A percentile compares a stretch with the other conserved stretches of the same genome.
phyloP scores from a whole-genome alignment of 2,888 invertebrate genomes.

The Rutpela maculata region DNA sequence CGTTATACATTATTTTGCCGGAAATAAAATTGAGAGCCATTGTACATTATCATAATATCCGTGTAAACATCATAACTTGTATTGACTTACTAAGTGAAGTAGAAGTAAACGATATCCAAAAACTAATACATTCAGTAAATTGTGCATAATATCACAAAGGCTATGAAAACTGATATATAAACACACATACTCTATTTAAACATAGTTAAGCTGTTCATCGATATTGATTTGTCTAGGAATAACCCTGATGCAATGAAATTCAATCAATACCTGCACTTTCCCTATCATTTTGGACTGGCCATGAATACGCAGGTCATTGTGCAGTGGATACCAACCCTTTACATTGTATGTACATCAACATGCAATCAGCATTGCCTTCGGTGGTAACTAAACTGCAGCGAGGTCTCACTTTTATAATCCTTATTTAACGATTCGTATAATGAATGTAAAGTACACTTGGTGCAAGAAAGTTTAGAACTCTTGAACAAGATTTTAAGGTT shows the following conservation, averaged over 20 bases:
- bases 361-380: conserved; percentile 47
- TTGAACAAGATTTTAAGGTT: too few species aligned
- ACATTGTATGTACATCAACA: conserved; percentile 56
- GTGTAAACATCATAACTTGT: too few species aligned
- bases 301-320: conserved; percentile 53
- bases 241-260: conserved; percentile 37
- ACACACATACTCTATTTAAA: background rate
- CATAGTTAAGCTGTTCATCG: background rate
- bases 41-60: too few species aligned
- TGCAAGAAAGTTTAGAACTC: too few species aligned
- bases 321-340: conserved; percentile 55
- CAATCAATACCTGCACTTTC: conserved; percentile 55
- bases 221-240: conserved; percentile 28
- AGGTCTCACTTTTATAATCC: conserved; percentile 9
- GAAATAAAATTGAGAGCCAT: too few species aligned
- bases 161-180: too few species aligned
- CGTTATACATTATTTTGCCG: too few species aligned
- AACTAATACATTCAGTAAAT: too few species aligned
- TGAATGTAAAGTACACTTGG: too few species aligned
- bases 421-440: background rate
- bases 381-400: conserved; percentile 38
- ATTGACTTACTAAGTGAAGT: too few species aligned
- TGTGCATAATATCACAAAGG: too few species aligned
- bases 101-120: too few species aligned
- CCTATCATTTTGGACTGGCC: conserved; percentile 49